Evolutionary conservation across 2,888 invertebrate species (phyloP), one percentile per base, ranked within the genome.

Genomic region (Drosophila rellima): DNA sequence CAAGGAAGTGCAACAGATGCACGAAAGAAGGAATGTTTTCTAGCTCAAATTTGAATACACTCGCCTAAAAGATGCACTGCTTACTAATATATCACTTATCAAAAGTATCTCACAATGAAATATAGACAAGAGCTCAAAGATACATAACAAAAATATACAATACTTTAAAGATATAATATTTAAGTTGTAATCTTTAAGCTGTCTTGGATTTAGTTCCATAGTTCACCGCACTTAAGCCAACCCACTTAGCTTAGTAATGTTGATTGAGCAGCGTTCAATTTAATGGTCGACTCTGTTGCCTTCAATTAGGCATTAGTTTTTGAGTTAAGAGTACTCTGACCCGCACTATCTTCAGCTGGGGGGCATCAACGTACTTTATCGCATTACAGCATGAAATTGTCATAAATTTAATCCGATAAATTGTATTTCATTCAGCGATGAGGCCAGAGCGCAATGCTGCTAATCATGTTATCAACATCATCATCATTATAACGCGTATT

Each of bases 371-470:
- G 15, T 13, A 39, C 51, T 54, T 73, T 13, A 64, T 59, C 64
- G 74, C 55, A 64, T 67, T 74, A 62, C 55, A 56, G 62, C 74
- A 63, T 74, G 62, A 76, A 85, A 79, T 79, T 83, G 81, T 83
- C 84, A 82, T 87, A 71, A 82, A 88, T 80, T 88, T 73, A 86
- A 88, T 77, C 77, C 67, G 86, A 86, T 83, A 82, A 77, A 82
- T 80, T 74, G 62, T 74, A 67, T 86, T 83, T 76, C 54, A 74
- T 88, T 82, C 67, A 66, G 65, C 35, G 55, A 23, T 69, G 64
- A 52, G 62, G 47, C 60, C 54, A 26, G 29, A 60, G 40, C 44
- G 54, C 54, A 37, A 3, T 15, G 44, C 44, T 39, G 51, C 52
- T 60, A 71, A 48, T 54, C 61, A 68, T 50, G 18, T 62, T 63